Percentiles rank a stretch among this genome's conserved stretches.
phyloP scores from a whole-genome alignment of 2,113 vertebrate genomes.

The Glaucidium brasilianum region DNA sequence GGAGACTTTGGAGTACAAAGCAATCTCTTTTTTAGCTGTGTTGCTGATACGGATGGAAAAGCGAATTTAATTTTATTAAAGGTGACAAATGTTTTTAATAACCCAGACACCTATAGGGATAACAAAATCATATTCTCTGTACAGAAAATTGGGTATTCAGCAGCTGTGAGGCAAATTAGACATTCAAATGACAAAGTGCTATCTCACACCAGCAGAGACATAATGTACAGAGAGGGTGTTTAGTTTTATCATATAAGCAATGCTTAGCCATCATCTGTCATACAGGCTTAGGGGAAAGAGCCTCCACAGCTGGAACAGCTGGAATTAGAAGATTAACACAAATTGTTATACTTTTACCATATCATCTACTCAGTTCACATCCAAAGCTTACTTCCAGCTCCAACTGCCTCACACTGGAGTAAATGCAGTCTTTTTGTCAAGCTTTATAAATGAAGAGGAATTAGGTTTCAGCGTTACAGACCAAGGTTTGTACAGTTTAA shows the following conservation, averaged over 20 bases:
- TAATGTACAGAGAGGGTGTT: not conserved
- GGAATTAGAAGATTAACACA: slow-evolving; percentile 19
- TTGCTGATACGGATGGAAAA: not conserved
- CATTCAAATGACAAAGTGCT: slow-evolving; percentile 19
- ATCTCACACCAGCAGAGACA: slow-evolving; percentile 10
- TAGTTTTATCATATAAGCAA: not conserved
- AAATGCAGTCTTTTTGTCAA: not conserved
- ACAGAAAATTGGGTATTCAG: not conserved
- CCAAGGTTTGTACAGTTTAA: not conserved
- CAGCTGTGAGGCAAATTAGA: slow-evolving; percentile 24
- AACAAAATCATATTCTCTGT: not conserved
- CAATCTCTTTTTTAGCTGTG: not conserved
- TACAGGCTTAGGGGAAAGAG: slow-evolving; percentile 11
- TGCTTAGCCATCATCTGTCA: slow-evolving; percentile 19
- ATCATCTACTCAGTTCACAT: not conserved
- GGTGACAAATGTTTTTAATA: slow-evolving; percentile 4
- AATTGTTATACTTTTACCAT: not conserved
- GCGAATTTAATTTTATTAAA: not conserved
- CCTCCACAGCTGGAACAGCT: slow-evolving; percentile 30
- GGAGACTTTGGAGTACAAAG: not conserved
- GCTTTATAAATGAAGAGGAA: not conserved
- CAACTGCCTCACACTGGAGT: not conserved
- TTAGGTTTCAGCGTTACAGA: not conserved
- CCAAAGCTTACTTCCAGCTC: not conserved
- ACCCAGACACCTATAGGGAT: not conserved